Evolutionary conservation across 2,113 vertebrate genomes (phyloP).

Genomic region (Nesogale talazaci): DNA sequence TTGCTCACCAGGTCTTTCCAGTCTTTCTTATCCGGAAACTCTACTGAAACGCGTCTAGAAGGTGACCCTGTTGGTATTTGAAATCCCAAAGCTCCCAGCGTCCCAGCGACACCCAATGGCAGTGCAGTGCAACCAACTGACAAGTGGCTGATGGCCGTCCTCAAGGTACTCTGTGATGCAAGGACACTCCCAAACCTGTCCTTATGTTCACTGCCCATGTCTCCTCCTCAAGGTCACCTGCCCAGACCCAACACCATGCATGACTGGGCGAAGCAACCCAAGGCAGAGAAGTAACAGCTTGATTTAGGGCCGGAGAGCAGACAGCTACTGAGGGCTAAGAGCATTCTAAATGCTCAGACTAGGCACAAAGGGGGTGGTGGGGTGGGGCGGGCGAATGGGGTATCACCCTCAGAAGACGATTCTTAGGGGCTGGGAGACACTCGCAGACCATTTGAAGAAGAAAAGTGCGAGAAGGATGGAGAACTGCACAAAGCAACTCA

Average conservation of each 20-base stretch:
- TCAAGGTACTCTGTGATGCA: background rate
- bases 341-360: too few relatives aligned
- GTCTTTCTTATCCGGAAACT: too few relatives aligned
- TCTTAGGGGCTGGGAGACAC: background rate
- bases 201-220: background rate
- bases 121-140: background rate
- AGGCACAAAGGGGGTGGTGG: too few relatives aligned
- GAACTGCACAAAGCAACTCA: background rate
- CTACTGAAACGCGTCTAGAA: too few relatives aligned
- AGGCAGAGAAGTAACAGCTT: background rate
- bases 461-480: background rate
- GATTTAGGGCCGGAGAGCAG: background rate
- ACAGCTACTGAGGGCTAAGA: accelerated
- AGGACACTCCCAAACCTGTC: background rate
- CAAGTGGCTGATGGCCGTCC: background rate
- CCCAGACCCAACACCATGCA: background rate
- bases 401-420: background rate
- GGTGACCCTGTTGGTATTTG: background rate
- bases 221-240: background rate
- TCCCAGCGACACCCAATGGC: background rate
- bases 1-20: background rate
- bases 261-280: background rate
- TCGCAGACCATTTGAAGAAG: background rate
- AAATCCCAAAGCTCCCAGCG: background rate
- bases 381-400: too few relatives aligned